A percentile compares a stretch with the other conserved stretches of the same genome.
Conservation (phyloP, 2,888 invertebrate genomes). For the Drosophila falleni region DNA sequence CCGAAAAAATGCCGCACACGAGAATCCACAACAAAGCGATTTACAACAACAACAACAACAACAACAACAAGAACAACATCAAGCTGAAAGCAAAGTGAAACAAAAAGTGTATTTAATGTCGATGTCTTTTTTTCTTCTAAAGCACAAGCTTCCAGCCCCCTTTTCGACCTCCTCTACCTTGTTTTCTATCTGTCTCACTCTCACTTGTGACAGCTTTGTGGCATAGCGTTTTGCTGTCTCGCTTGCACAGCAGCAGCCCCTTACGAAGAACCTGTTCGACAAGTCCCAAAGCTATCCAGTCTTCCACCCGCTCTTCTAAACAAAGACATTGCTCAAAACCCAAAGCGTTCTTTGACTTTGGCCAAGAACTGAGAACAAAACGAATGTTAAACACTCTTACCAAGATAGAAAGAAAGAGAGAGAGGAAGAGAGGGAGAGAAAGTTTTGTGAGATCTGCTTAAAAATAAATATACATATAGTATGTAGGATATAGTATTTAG, state of each 20-base stretch:
- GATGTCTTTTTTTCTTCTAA: conserved; percentile 36
- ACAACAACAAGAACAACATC: conserved; percentile 38
- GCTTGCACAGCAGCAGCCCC: conserved; percentile 35
- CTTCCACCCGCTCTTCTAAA: conserved; percentile 9
- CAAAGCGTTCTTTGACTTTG: conserved; percentile 17
- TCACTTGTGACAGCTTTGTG: too few species aligned
- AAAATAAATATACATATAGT: not conserved
- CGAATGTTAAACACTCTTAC: conserved; percentile 11
- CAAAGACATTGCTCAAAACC: conserved; percentile 3
- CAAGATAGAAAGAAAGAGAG: too few species aligned
- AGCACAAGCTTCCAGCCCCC: conserved; percentile 21
- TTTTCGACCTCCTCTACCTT: not conserved
- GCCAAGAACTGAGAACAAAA: not conserved
- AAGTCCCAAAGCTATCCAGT: conserved; percentile 28
- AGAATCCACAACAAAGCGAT: conserved; percentile 46
- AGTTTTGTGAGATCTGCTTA: not conserved
- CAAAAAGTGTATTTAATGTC: conserved; percentile 70
- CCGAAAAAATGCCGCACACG: conserved; percentile 38
- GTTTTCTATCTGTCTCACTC: conserved; percentile 1
- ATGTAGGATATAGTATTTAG: too few species aligned
- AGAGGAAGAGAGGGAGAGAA: not conserved
- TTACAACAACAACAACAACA: conserved; percentile 41
- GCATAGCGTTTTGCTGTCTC: conserved; percentile 51
- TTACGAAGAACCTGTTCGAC: conserved; percentile 55
- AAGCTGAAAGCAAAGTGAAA: conserved; percentile 56